Evolutionary conservation across 2,113 vertebrate species (phyloP), one percentile per base, ranked within the genome.

Genomic region (Pandion haliaetus): DNA sequence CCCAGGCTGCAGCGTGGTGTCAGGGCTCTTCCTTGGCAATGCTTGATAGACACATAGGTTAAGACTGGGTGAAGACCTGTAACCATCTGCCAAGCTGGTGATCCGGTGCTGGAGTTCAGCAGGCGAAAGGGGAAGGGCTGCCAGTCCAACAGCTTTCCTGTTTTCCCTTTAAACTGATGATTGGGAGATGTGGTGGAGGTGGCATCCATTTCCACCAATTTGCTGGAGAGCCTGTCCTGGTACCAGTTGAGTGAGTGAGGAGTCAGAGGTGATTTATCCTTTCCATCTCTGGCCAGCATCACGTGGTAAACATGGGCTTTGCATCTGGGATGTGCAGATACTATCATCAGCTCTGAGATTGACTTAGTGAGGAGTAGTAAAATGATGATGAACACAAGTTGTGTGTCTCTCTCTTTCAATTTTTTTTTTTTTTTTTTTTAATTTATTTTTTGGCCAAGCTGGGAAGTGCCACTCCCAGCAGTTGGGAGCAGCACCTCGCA

Each of bases 11-110:
- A 52, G 67, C 6, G 47, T 49, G 44, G 87, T 90, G 81, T 94
- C 54, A 44, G 78, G 88, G 82, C 47, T 91, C 44, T 88, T 92
- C 24, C 36, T 90, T 96, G 95, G 62, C 86, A 90, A 23, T 65
- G 38, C 81, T 83, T 80, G 63, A 49, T 61, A 78, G 77, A 63
- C 71, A 45, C 0, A 4, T 42, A 70, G 55, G 86, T 63, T 85
- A 79, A 80, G 67, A 58, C 87, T 88, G 79, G 59, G 47, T 77
- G 55, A 96, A 94, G 87, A 93, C 63, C 70, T 91, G 57, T 38
- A 71, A 61, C 77, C 0, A 2, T 70, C 77, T 94, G 74, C 86
- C 67, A 81, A 65, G 52, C 58, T 83, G 71, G 29, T 81, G 40
- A 40, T 83, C 49, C 5, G 2, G 31, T 92, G 50, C 29, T 90